A percentile compares a stretch with the other conserved stretches of the same genome.
These are phyloP conservation scores for Schizopygopsis malacanthus DNA, from an alignment of 2,797 vertebrate species.

Conservation along the genomic window DNA sequence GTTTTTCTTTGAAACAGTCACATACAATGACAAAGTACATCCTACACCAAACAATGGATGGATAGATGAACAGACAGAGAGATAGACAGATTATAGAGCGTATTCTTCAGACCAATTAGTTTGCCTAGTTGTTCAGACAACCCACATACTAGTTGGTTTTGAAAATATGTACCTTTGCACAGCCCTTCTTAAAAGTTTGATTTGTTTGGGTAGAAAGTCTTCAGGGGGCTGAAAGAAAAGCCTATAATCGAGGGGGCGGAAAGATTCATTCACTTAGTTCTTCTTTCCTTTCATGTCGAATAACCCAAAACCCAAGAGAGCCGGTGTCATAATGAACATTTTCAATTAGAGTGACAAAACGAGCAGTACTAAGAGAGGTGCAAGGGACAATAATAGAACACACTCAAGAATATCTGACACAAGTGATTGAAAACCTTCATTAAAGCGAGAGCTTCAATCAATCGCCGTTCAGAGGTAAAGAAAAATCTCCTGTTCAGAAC, in stretches of 20 bases:
- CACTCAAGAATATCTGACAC: slow-evolving; percentile 42
- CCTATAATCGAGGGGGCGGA: slow-evolving; percentile 38
- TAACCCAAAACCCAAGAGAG: slow-evolving; percentile 54
- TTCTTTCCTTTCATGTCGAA: slow-evolving; percentile 48
- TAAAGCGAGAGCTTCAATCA: slow-evolving; percentile 54
- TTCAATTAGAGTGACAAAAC: slow-evolving; percentile 60
- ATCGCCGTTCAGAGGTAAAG: slow-evolving; percentile 50
- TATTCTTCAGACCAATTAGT: neutral
- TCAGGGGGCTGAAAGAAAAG: slow-evolving; percentile 13
- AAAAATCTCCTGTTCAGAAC: slow-evolving; percentile 44
- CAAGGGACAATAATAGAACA: slow-evolving; percentile 55
- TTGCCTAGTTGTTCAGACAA: slow-evolving; percentile 6
- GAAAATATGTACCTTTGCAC: slow-evolving; percentile 5
- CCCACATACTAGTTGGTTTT: neutral
- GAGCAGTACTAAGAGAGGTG: slow-evolving; percentile 40
- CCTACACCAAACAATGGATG: neutral
- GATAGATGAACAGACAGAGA: neutral
- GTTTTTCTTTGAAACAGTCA: neutral
- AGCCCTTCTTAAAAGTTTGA: slow-evolving; percentile 21
- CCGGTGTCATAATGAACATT: slow-evolving; percentile 60
- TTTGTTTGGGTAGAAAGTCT: slow-evolving; percentile 14
- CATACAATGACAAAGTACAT: neutral
- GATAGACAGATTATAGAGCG: neutral
- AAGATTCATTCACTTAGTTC: slow-evolving; percentile 37
- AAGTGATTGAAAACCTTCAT: slow-evolving; percentile 60